Evolutionary conservation across 1,140 invertebrate species (phyloP).

Genomic region (Atta cephalotes): DNA sequence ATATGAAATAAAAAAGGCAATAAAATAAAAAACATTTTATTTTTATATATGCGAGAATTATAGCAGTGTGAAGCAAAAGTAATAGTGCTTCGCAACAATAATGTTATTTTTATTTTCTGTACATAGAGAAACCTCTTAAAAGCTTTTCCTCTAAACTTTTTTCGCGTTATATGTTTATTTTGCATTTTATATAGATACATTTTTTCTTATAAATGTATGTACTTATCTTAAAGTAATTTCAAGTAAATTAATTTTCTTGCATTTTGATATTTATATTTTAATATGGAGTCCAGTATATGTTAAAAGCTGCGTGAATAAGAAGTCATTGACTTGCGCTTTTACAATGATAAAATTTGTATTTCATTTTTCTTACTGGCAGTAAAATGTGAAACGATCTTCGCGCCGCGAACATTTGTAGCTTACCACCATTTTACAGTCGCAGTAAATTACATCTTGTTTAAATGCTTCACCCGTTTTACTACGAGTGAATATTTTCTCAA

Average conservation of each 20-base stretch:
- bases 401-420: not conserved
- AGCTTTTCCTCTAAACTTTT: not conserved
- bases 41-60: constrained; percentile 4
- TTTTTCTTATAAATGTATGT: not conserved
- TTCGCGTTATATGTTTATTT: not conserved
- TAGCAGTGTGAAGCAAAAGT: not conserved
- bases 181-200: not conserved
- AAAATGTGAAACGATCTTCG: constrained; percentile 5
- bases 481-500: constrained; percentile 5
- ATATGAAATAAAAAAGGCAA: not conserved
- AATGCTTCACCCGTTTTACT: constrained; percentile 4
- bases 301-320: not conserved
- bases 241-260: not conserved
- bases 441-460: constrained; percentile 16
- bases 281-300: not conserved
- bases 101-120: not conserved
- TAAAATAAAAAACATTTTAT: not conserved
- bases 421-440: not conserved
- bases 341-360: constrained; percentile 6
- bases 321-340: not conserved
- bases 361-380: not conserved
- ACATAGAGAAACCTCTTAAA: not conserved
- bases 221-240: not conserved
- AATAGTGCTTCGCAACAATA: not conserved
- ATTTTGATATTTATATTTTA: constrained; percentile 2